A percentile compares a stretch with the other conserved stretches of the same genome.
Evolutionary conservation across 2,888 invertebrate genomes (phyloP).

Genomic region (Cacoxenus indagator): DNA sequence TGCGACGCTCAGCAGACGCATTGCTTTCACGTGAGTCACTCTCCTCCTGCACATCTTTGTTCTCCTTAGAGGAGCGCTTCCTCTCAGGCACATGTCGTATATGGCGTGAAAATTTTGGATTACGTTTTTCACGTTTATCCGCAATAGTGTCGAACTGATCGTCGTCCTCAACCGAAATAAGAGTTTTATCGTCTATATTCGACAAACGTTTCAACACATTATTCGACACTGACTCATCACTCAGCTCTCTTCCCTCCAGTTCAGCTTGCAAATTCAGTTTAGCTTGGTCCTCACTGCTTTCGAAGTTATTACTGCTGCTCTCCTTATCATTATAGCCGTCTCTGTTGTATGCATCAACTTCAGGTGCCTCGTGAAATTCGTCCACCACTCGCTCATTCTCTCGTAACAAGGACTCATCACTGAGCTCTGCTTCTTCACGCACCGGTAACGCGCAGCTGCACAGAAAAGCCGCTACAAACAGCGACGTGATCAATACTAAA

Average conservation of each 20-base stretch:
- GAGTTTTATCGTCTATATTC: not conserved
- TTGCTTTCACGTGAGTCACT: not conserved
- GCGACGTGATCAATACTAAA: not conserved
- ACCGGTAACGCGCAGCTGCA: not conserved
- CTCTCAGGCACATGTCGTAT: not conserved
- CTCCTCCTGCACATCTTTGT: not conserved
- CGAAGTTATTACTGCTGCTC: not conserved
- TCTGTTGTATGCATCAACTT: not conserved
- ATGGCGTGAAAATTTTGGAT: not conserved
- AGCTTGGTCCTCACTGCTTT: not conserved
- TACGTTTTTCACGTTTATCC: not conserved
- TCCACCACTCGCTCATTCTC: not conserved
- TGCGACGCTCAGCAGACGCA: conserved; percentile 9
- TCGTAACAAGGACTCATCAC: conserved; percentile 3
- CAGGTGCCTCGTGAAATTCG: not conserved
- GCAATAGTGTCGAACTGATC: not conserved
- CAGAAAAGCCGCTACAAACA: not conserved
- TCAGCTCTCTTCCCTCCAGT: not conserved
- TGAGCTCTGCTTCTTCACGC: not conserved
- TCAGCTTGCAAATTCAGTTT: not conserved
- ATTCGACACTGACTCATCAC: not conserved
- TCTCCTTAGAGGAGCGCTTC: not conserved
- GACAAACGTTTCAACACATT: not conserved
- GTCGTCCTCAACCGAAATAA: not conserved
- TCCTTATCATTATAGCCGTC: not conserved